phyloP scores from a whole-genome alignment of 2,797 vertebrate genomes.

The Clarias platycephalus region DNA sequence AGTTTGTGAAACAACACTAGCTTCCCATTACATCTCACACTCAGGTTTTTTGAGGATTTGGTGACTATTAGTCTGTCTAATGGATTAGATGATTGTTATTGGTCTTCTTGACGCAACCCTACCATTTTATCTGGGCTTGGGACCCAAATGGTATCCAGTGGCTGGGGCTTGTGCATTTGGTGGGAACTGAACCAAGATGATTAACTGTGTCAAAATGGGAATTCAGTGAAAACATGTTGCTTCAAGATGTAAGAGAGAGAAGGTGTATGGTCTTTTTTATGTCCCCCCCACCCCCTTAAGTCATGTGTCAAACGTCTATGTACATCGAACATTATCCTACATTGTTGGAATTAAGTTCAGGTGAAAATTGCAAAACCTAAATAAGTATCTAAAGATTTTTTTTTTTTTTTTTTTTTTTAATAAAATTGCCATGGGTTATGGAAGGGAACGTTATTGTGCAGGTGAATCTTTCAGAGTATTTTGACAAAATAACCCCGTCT shows the following conservation, averaged over 20 bases:
- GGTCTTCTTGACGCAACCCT: too few relatives aligned
- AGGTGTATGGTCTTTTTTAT: neutral
- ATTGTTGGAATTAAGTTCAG: neutral
- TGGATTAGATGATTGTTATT: neutral
- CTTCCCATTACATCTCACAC: neutral
- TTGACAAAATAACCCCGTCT: neutral
- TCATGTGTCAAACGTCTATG: neutral
- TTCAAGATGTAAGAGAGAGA: neutral
- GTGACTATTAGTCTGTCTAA: neutral
- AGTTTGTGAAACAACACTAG: neutral
- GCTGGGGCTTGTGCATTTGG: too few relatives aligned
- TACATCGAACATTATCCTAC: too few relatives aligned
- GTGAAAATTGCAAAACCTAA: neutral
- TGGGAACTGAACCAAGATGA: neutral
- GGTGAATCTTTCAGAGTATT: neutral
- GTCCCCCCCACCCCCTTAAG: too few relatives aligned
- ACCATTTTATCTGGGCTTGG: too few relatives aligned
- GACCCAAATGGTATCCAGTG: too few relatives aligned
- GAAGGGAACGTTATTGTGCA: too few relatives aligned
- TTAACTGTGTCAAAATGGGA: neutral
- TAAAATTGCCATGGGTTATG: neutral
- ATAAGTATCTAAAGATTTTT: neutral
- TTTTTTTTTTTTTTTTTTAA: neutral
- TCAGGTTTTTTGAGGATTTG: neutral
- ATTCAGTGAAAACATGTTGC: neutral